phyloP scores from a whole-genome alignment of 1,140 invertebrate species.

The Drosophila ananassae region DNA sequence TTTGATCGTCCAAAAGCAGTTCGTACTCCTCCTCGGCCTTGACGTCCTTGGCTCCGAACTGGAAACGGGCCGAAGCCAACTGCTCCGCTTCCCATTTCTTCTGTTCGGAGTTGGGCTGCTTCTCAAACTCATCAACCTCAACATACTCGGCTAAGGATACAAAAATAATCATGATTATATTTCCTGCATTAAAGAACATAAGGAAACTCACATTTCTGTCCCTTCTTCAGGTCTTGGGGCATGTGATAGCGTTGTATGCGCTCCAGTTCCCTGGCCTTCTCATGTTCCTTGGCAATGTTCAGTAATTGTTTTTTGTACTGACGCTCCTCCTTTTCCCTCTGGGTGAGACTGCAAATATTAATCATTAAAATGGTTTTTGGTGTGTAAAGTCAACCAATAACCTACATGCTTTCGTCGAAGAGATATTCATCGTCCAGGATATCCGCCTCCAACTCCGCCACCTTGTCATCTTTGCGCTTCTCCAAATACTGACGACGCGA shows the following conservation, averaged over 20 bases:
- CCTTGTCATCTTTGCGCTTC: slow-evolving; percentile 98
- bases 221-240: slow-evolving; percentile 91
- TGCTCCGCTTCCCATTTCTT: slow-evolving; percentile 99
- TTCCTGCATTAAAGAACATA: not conserved
- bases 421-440: slow-evolving; percentile 98
- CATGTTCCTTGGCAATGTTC: slow-evolving; percentile 97
- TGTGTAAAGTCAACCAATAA: slow-evolving; percentile 24
- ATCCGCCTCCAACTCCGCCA: slow-evolving; percentile 97
- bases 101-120: slow-evolving; percentile 96
- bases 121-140: slow-evolving; percentile 95
- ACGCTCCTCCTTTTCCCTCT: slow-evolving; percentile 92
- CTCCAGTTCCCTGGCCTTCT: slow-evolving; percentile 95
- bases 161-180: not conserved
- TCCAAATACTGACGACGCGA: slow-evolving; percentile 97
- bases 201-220: slow-evolving; percentile 85
- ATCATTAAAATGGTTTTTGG: not conserved
- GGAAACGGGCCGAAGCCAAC: slow-evolving; percentile 95
- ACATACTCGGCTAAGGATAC: slow-evolving; percentile 87
- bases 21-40: slow-evolving; percentile 94
- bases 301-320: slow-evolving; percentile 96
- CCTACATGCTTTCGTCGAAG: slow-evolving; percentile 94
- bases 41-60: slow-evolving; percentile 93
- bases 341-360: slow-evolving; percentile 89
- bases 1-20: slow-evolving; percentile 96
- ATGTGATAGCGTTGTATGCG: slow-evolving; percentile 97